Conservation (phyloP, 2,113 vertebrate species). For the Catharus bicknelli region DNA sequence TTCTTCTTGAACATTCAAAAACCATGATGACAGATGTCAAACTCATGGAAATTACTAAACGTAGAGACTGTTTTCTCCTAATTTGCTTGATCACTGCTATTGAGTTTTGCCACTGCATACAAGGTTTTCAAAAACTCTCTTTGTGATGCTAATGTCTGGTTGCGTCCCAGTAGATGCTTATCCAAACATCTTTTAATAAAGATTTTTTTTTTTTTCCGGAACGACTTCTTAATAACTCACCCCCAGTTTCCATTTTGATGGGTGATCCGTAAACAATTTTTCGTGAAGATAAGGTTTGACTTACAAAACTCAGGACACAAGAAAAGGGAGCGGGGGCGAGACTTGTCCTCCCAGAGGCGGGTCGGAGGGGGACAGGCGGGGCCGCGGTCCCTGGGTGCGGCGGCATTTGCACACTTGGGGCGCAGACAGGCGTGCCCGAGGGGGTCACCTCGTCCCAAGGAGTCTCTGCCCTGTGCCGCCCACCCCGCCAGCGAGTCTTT, state of each 20-base stretch:
- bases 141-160: neutral
- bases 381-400: fast-evolving
- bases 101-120: neutral
- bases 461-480: neutral
- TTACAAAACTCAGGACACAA: neutral
- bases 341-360: neutral
- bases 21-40: neutral
- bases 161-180: neutral
- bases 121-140: neutral
- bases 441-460: neutral
- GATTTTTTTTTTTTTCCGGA: neutral
- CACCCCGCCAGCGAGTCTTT: fast-evolving
- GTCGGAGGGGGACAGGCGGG: neutral
- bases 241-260: neutral
- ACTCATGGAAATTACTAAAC: neutral
- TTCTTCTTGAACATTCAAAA: neutral
- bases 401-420: fast-evolving
- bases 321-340: fast-evolving
- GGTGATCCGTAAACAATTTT: neutral
- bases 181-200: neutral
- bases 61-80: neutral
- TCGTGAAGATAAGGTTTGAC: neutral
- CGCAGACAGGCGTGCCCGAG: no score
- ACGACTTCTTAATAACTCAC: neutral
- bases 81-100: neutral